Percentiles rank a stretch among this genome's conserved stretches.
phyloP scores from a whole-genome alignment of 2,888 invertebrate genomes.

The Pollenia labialis region DNA sequence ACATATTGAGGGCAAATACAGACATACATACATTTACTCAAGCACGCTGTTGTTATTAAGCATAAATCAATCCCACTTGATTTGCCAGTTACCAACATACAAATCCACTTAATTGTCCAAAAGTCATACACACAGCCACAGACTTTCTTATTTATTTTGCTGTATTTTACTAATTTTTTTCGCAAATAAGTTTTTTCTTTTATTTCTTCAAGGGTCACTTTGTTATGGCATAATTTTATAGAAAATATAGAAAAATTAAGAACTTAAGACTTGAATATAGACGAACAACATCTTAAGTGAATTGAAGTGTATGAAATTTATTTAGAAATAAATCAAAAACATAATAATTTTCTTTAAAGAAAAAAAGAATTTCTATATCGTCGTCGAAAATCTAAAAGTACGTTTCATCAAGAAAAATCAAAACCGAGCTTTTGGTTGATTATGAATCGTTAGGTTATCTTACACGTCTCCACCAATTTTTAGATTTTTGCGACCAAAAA shows the following conservation, averaged over 20 bases:
- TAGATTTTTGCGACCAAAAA: too few relatives aligned
- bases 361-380: too few relatives aligned
- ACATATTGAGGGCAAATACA: slow-evolving; percentile 58
- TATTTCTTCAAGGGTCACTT: slow-evolving; percentile 9
- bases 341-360: neutral
- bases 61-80: slow-evolving; percentile 70
- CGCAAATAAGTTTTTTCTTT: neutral
- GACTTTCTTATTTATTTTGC: slow-evolving; percentile 47
- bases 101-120: slow-evolving; percentile 71
- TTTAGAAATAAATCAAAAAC: slow-evolving; percentile 38
- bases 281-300: neutral
- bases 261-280: neutral
- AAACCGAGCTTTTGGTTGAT: too few relatives aligned
- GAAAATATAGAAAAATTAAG: neutral
- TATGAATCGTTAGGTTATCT: too few relatives aligned
- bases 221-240: slow-evolving; percentile 8
- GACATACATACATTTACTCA: slow-evolving; percentile 8
- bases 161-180: neutral
- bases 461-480: too few relatives aligned
- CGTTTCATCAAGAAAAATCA: too few relatives aligned
- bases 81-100: slow-evolving; percentile 67
- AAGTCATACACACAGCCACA: slow-evolving; percentile 61
- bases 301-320: slow-evolving; percentile 14
- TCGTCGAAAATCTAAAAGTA: too few relatives aligned
- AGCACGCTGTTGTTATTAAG: slow-evolving; percentile 42